Conservation (phyloP, 2,113 vertebrate species). For the Platichthys flesus region DNA sequence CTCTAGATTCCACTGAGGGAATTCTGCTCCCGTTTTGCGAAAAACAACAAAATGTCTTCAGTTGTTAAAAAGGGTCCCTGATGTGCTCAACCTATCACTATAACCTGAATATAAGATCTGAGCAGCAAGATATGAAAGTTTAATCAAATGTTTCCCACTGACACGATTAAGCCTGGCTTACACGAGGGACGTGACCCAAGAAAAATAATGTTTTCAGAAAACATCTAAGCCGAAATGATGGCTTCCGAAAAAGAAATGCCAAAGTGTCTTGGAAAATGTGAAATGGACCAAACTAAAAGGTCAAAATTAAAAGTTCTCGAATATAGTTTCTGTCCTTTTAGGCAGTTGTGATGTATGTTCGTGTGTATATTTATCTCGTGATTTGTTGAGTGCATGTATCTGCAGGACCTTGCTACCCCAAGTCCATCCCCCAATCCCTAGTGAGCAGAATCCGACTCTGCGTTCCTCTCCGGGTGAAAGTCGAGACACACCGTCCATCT, state of each 20-base stretch:
- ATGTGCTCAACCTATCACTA: constrained; percentile 4
- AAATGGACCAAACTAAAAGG: too few species aligned
- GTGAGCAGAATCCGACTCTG: too few species aligned
- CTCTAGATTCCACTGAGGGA: neutral
- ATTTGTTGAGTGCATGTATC: too few species aligned
- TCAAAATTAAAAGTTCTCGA: too few species aligned
- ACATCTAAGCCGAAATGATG: neutral
- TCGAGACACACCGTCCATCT: too few species aligned
- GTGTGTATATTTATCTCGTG: too few species aligned
- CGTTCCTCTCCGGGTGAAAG: too few species aligned
- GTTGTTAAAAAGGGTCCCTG: neutral
- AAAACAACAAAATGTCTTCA: neutral
- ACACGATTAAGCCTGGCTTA: constrained; percentile 8
- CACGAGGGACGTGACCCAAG: neutral
- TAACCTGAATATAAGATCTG: constrained; percentile 33
- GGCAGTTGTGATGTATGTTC: too few species aligned
- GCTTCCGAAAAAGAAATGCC: neutral
- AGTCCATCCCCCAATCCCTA: too few species aligned
- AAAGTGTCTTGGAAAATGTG: too few species aligned
- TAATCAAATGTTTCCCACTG: constrained; percentile 8
- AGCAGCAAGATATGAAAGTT: constrained; percentile 6
- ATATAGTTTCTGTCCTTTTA: too few species aligned
- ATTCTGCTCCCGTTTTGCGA: neutral
- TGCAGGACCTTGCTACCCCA: too few species aligned
- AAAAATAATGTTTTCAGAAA: neutral